A percentile compares a stretch with the other conserved stretches of the same genome.
Conservation (phyloP, 2,113 vertebrate genomes). For the Ovis aries region ARS-UI_Ramb_v3.0 NC_056060.1:64388001-64388500, state of each 20-base stretch:
- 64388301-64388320: neutral
- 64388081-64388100: constrained; percentile 79
- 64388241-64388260: constrained; percentile 66
- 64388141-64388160: constrained; percentile 81
- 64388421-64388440: neutral
- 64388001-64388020: constrained; percentile 79
- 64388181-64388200: constrained; percentile 59
- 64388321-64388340: neutral
- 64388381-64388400: neutral
- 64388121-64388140: constrained; percentile 66
- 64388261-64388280: neutral
- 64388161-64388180: constrained; percentile 68
- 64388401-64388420: neutral
- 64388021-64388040: constrained; percentile 83
- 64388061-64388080: constrained; percentile 75
- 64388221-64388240: constrained; percentile 51
- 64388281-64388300: neutral
- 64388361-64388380: neutral
- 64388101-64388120: constrained; percentile 70
- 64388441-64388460: neutral
- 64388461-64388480: neutral
- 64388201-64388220: constrained; percentile 65
- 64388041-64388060: constrained; percentile 71
- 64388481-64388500: neutral
- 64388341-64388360: neutral